These are phyloP conservation scores for Mylabris sibirica DNA, from an alignment of 2,888 invertebrate species.

Conservation along the genomic window DNA sequence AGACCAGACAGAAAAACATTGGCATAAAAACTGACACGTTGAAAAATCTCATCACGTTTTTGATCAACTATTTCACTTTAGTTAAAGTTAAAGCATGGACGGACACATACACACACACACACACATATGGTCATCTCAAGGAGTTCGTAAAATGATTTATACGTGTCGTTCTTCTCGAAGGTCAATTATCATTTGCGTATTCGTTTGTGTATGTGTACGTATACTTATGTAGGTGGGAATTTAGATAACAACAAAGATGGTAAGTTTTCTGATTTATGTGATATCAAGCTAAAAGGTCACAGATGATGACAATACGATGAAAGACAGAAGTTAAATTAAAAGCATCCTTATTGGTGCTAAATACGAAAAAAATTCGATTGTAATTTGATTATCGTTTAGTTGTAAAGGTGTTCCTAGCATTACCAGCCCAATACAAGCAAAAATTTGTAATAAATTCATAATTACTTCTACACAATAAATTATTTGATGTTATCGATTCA, in stretches of 20 bases:
- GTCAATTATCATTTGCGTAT: neutral
- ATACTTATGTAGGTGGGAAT: neutral
- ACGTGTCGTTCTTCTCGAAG: neutral
- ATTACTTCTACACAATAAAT: conserved; percentile 52
- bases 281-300: neutral
- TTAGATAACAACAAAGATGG: neutral
- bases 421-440: conserved; percentile 25
- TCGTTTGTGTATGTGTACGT: neutral
- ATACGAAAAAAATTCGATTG: neutral
- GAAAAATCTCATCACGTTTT: conserved; percentile 44
- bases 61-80: conserved; percentile 43
- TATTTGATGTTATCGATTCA: conserved; percentile 54
- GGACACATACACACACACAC: conserved; percentile 8
- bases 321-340: neutral
- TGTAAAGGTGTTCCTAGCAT: neutral
- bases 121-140: conserved; percentile 45
- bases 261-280: neutral
- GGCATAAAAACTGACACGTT: conserved; percentile 41
- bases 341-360: neutral
- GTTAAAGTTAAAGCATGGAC: conserved; percentile 39
- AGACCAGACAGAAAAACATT: conserved; percentile 37
- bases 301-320: neutral
- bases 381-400: neutral
- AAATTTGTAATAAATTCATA: conserved; percentile 47
- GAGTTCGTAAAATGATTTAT: conserved; percentile 22